These are phyloP conservation scores for Eucidaris tribuloides DNA, from an alignment of 35 echinoderm and acorn worm species.

Conservation along the genomic window DNA sequence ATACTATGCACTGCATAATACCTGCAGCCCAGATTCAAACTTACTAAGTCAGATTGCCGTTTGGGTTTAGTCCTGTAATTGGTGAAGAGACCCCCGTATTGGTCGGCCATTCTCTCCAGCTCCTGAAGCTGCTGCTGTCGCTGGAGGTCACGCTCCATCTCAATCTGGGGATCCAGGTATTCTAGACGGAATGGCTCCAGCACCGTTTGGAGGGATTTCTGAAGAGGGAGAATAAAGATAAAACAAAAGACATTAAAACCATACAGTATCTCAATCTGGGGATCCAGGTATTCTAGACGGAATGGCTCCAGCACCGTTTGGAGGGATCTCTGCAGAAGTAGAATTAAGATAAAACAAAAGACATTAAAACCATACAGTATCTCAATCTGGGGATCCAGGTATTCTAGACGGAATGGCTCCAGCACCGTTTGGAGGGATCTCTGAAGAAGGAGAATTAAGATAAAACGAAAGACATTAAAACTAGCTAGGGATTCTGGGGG, in stretches of 20 bases:
- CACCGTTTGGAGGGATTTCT: conserved; percentile 5
- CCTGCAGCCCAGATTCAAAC: no score
- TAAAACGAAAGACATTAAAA: no score
- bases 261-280: conserved; percentile 11
- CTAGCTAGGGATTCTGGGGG: no score
- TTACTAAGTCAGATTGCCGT: no score
- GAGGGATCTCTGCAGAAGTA: not conserved
- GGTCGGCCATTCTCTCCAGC: not conserved
- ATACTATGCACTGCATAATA: no score
- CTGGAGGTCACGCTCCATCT: not conserved
- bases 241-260: no score
- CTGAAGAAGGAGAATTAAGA: not conserved
- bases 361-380: no score
- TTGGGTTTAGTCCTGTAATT: not conserved
- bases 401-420: not conserved
- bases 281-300: not conserved
- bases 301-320: not conserved
- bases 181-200: not conserved
- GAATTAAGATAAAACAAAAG: not conserved
- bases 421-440: not conserved
- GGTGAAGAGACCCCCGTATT: not conserved
- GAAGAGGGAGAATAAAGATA: not conserved
- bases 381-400: conserved; percentile 1
- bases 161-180: not conserved
- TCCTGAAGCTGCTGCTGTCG: not conserved